A percentile compares a stretch with the other conserved stretches of the same genome.
phyloP scores from a whole-genome alignment of 2,888 invertebrate species.

The Lingula anatina region DNA sequence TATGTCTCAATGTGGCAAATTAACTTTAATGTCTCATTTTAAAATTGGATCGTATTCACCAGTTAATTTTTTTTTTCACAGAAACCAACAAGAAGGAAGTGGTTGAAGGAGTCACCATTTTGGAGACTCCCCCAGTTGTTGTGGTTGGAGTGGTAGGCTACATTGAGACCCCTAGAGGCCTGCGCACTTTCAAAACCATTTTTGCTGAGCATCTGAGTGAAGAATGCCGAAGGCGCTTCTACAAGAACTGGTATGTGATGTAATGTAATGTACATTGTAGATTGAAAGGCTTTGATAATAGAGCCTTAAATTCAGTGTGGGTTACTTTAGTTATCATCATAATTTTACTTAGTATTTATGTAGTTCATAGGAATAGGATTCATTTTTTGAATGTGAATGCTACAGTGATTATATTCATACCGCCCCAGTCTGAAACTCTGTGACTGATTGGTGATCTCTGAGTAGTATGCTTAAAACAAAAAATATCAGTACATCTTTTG shows the following conservation, averaged over 20 bases:
- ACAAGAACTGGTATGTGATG: conserved; percentile 92
- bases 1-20: background rate
- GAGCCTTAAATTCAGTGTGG: no score
- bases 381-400: no score
- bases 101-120: conserved; percentile 95
- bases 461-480: no score
- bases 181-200: conserved; percentile 88
- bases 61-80: conserved; percentile 52
- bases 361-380: no score
- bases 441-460: no score
- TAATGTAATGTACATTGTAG: background rate
- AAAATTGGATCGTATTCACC: background rate
- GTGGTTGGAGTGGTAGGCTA: conserved; percentile 97
- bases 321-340: no score
- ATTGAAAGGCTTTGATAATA: no score
- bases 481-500: no score
- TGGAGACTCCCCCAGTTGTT: conserved; percentile 98
- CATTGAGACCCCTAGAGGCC: conserved; percentile 96
- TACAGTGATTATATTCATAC: no score
- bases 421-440: no score
- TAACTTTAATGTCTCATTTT: background rate
- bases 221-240: conserved; percentile 96
- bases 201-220: conserved; percentile 99
- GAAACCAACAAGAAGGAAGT: conserved; percentile 99
- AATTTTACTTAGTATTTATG: no score